Conservation (phyloP, 2,797 vertebrate species). For the Diplodus sargus region DNA sequence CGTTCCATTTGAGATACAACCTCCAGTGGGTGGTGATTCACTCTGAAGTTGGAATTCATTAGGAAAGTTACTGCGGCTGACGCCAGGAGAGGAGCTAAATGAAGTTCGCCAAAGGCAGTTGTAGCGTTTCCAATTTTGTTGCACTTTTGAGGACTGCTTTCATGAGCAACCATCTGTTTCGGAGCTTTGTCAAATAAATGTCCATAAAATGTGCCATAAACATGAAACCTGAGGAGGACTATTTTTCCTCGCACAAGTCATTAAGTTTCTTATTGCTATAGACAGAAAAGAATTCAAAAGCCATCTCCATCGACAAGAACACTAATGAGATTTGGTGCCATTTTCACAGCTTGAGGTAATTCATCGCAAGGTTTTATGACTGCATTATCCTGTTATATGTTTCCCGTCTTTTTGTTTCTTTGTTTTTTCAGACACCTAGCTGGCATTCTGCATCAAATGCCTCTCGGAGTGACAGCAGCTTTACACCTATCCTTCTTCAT, state of each 20-base stretch:
- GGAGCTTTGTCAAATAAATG: conserved; percentile 69
- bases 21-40: conserved; percentile 35
- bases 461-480: conserved; percentile 56
- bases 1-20: conserved; percentile 52
- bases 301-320: conserved; percentile 54
- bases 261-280: conserved; percentile 65
- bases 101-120: conserved; percentile 52
- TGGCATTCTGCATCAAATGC: conserved; percentile 24
- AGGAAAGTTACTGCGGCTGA: conserved; percentile 30
- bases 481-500: conserved; percentile 57
- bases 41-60: conserved; percentile 49
- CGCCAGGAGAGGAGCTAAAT: conserved; percentile 35
- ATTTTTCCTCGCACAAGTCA: conserved; percentile 65
- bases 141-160: conserved; percentile 62
- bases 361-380: conserved; percentile 57
- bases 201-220: conserved; percentile 72
- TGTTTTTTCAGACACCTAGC: conserved; percentile 48
- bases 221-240: conserved; percentile 65
- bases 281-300: conserved; percentile 55
- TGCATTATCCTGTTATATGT: conserved; percentile 27
- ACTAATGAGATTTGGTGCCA: conserved; percentile 66
- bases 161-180: conserved; percentile 73
- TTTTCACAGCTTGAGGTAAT: conserved; percentile 71
- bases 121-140: conserved; percentile 47
- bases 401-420: conserved; percentile 31